Base-by-base conservation (phyloP, 1,140 invertebrate species). In the Spodoptera litura region DNA sequence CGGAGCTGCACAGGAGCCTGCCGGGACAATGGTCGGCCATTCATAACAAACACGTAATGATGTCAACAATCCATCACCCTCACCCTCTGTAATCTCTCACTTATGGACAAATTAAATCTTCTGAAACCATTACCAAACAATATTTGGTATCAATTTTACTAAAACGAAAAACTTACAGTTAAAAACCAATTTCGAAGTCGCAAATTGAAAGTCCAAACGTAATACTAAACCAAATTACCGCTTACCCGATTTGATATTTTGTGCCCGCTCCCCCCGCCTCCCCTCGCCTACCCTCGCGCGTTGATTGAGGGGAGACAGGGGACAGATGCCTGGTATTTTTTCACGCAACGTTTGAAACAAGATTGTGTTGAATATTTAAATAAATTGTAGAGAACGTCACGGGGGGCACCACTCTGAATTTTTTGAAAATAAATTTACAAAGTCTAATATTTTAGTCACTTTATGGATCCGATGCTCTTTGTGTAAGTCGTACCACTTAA, bases 331-430 rank as follows among this genome's bases (percentile, higher is more conserved):
- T 62, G 58, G 44, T 75, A 75, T 75, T 62, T 75, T 75, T 75
- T 75, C 72, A 75, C 72, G 72, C 72, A 75, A 61, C 72, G 44
- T 75, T 75, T 51, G 20, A 49, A 75, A 52, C 72, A 56, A 75
- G 58, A 75, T 75, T 75, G 72, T 27, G 58, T 62, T 75, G 58
- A 75, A 75, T 75, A 75, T 75, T 75, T 62, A 75, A 75, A 75
- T 75, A 52, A 44, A 53, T 75, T 62, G 44, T 15, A 61, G 44
- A 53, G 15, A 52, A n/a, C 27, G 49, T 68, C 4, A 52, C 49
- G 66, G 20, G 11, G 20, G n/a, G 15, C 55, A 56, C 0, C 55
- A 20, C 9, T 20, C 15, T 20, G 55, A 15, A 56, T 56, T 9
- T 20, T 20, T 20, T 15, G n/a, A 20, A 56, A 15, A 15, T 9